These are phyloP conservation scores for Dasysyrphus albostriatus DNA, from an alignment of 2,888 invertebrate genomes.

Conservation along the genomic window DNA sequence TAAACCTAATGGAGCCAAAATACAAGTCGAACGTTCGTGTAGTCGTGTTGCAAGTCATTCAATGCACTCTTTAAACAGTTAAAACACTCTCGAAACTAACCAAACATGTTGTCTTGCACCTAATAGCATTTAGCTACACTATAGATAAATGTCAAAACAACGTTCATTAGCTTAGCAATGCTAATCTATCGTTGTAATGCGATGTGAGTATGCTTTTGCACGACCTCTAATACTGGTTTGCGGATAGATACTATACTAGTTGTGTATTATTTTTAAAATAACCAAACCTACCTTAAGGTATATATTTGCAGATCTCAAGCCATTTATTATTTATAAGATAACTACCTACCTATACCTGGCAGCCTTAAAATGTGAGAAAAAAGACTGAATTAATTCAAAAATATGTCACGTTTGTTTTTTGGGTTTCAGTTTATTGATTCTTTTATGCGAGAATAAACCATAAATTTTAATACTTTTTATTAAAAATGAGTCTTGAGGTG, in stretches of 20 bases:
- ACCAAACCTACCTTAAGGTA: not conserved
- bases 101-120: slow-evolving; percentile 39
- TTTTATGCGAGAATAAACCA: slow-evolving; percentile 33
- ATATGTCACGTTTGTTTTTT: slow-evolving; percentile 54
- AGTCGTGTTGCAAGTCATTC: slow-evolving; percentile 34
- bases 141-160: slow-evolving; percentile 65
- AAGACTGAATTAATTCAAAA: slow-evolving; percentile 52
- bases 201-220: slow-evolving; percentile 47
- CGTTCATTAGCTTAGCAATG: slow-evolving; percentile 64
- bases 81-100: slow-evolving; percentile 28
- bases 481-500: not conserved
- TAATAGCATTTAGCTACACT: slow-evolving; percentile 28
- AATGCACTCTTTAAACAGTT: slow-evolving; percentile 28
- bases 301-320: slow-evolving; percentile 29
- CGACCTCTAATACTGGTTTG: slow-evolving; percentile 60
- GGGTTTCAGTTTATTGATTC: slow-evolving; percentile 27
- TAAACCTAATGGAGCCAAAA: slow-evolving; percentile 24
- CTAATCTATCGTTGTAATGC: slow-evolving; percentile 58
- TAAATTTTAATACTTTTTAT: slow-evolving; percentile 19
- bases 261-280: slow-evolving; percentile 16
- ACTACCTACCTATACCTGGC: not conserved
- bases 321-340: slow-evolving; percentile 9
- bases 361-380: slow-evolving; percentile 11
- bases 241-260: slow-evolving; percentile 28
- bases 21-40: slow-evolving; percentile 6